Evolutionary conservation across 2,888 invertebrate genomes (phyloP), one percentile per base, ranked within the genome.

Genomic region (Tenthredo livida): DNA sequence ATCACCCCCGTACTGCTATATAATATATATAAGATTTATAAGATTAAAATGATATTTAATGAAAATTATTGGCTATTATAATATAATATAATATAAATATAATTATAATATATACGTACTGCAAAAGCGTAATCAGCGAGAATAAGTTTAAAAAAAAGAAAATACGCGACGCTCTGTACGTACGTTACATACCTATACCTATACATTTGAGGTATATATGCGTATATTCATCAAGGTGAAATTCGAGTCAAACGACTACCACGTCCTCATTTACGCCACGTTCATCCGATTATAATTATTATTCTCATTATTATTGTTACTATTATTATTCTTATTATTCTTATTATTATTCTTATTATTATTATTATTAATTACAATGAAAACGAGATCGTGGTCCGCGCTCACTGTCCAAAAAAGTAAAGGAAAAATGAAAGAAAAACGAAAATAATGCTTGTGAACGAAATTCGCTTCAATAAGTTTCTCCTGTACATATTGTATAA

Each of bases 401-500:
- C 43, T 43, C 72, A 73, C 40, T 73, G 72, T 73, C 72, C 43
- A 83, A 50, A 54, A 29, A 29, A 29, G 9, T 47, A 85, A 70
- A 80, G 17, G 84, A 85, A 73, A 58, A 73, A 33, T 43, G 5
- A 47, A 85, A 78, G 12, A 78, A 85, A 61, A 86, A 43, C 67
- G 86, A 77, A 25, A 77, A 33, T 80, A 84, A 78, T 77, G 80
- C 82, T 80, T 70, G 83, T 50, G 77, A 80, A 80, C 40, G 58
- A 80, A 80, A 80, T 80, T 80, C 80, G 80, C 80, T 80, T 80
- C 21, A 80, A n/a, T n/a, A 40, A 54, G 4, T 77, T 50, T 90
- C 92, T 91, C 91, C 89, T 93, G 93, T 93, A 93, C 89, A 93
- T 93, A 93, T 92, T 93, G 93, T 93, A 93, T 93, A 93, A 93